Percentiles rank a stretch among this genome's conserved stretches.
These are phyloP conservation scores for Theonella swinhoei DNA, from an alignment of 37 sponge, comb jelly and placozoan species.

Conservation along the genomic window DNA sequence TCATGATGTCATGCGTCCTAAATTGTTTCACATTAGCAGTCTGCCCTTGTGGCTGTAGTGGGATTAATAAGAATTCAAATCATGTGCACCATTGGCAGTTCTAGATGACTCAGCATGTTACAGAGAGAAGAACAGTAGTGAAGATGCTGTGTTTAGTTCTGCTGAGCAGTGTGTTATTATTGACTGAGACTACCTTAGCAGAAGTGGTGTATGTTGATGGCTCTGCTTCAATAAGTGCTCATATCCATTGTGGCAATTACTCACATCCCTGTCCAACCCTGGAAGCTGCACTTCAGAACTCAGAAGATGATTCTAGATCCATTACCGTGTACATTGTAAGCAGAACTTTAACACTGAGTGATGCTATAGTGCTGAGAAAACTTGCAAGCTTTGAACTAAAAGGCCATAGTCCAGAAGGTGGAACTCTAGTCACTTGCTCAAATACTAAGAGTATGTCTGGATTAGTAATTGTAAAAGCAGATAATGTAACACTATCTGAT, in stretches of 20 bases:
- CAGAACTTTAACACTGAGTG: neutral
- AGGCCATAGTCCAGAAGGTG: neutral
- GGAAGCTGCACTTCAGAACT: neutral
- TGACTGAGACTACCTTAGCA: neutral
- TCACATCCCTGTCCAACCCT: neutral
- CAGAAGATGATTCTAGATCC: neutral
- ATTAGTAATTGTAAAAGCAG: neutral
- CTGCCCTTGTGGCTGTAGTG: too few species aligned
- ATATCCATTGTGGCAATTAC: neutral
- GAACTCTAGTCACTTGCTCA: neutral
- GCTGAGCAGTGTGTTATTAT: too few species aligned
- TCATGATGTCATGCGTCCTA: too few species aligned
- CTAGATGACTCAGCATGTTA: neutral
- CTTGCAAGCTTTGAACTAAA: neutral
- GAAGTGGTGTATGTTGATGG: neutral
- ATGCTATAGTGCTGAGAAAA: neutral
- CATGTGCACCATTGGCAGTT: too few species aligned
- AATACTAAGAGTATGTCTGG: neutral
- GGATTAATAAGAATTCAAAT: too few species aligned
- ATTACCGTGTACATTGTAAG: neutral
- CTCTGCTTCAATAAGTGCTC: neutral
- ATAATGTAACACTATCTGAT: neutral
- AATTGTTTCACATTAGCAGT: too few species aligned
- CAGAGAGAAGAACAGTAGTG: neutral
- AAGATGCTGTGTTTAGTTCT: neutral